Evolutionary conservation across 2,888 invertebrate genomes (phyloP).

Genomic region (Athalia rosae): DNA sequence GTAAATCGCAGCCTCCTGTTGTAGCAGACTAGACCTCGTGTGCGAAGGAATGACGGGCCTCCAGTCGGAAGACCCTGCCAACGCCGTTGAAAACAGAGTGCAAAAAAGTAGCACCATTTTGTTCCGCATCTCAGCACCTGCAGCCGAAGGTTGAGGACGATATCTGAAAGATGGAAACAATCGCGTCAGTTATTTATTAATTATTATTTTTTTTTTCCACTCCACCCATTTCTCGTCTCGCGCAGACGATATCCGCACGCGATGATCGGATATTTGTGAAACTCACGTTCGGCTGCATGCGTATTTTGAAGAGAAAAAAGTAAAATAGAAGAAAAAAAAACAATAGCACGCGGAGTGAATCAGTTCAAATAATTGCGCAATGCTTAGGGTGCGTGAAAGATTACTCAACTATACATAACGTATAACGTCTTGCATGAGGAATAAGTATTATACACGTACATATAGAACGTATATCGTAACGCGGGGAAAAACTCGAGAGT

Average conservation of each 20-base stretch:
- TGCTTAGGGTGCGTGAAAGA: slow-evolving; percentile 16
- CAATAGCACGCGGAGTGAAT: not conserved
- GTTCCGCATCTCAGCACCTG: slow-evolving; percentile 31
- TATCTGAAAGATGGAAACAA: not conserved
- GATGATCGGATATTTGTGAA: not conserved
- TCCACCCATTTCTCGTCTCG: not conserved
- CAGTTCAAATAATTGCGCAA: slow-evolving; percentile 23
- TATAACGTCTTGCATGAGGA: not conserved
- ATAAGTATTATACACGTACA: no score
- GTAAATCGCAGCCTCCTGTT: slow-evolving; percentile 60
- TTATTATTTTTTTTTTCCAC: not conserved
- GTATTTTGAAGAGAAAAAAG: no score
- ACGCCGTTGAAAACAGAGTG: slow-evolving; percentile 49
- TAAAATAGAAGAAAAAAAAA: not conserved
- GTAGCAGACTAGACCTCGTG: slow-evolving; percentile 59
- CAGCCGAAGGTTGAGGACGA: not conserved
- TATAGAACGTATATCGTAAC: slow-evolving; percentile 1
- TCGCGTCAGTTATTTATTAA: no score
- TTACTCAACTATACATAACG: not conserved
- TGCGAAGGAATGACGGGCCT: slow-evolving; percentile 60
- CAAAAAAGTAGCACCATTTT: slow-evolving; percentile 53
- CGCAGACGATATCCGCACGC: not conserved
- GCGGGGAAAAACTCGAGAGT: not conserved
- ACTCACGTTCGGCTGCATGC: not conserved
- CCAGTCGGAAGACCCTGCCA: slow-evolving; percentile 64